Percentiles rank a stretch among this genome's conserved stretches.
phyloP scores from a whole-genome alignment of 1,140 invertebrate species.

The Musca domestica region DNA sequence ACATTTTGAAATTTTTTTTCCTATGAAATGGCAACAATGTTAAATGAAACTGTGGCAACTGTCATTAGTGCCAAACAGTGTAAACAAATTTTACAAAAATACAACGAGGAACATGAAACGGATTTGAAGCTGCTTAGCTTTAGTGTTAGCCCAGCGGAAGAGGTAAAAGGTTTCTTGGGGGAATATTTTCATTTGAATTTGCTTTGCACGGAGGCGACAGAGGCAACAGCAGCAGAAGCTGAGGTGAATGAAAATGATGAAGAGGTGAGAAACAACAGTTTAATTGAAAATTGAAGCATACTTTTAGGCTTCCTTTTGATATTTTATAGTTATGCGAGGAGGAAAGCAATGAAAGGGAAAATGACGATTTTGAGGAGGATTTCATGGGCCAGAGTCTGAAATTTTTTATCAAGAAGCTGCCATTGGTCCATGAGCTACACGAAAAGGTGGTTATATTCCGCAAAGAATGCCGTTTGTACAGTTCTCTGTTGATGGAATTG shows the following conservation, averaged over 20 bases:
- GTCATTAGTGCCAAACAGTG: conserved; percentile 9
- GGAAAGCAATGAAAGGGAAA: background rate
- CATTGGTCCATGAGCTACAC: conserved; percentile 33
- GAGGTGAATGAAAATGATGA: background rate
- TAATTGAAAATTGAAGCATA: conserved; percentile 27
- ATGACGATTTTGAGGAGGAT: too few species aligned
- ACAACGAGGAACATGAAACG: background rate
- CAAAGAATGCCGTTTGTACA: conserved; percentile 41
- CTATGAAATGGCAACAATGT: background rate
- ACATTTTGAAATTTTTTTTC: background rate
- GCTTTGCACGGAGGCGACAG: background rate
- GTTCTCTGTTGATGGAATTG: conserved; percentile 32
- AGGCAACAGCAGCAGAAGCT: background rate
- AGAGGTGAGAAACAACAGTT: background rate
- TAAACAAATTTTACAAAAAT: conserved; percentile 6
- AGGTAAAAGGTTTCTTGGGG: conserved; percentile 41
- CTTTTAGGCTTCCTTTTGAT: conserved; percentile 32
- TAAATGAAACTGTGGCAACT: background rate
- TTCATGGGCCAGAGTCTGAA: too few species aligned
- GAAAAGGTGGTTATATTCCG: conserved; percentile 39
- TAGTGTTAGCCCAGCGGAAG: conserved; percentile 13
- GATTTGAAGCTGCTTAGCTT: background rate
- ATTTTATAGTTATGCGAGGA: conserved; percentile 4
- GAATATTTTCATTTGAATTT: conserved; percentile 38
- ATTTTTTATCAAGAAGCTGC: conserved; percentile 42